These are phyloP conservation scores for Heliothis subflexa DNA, from an alignment of 1,140 invertebrate species.

Conservation along the genomic window DNA sequence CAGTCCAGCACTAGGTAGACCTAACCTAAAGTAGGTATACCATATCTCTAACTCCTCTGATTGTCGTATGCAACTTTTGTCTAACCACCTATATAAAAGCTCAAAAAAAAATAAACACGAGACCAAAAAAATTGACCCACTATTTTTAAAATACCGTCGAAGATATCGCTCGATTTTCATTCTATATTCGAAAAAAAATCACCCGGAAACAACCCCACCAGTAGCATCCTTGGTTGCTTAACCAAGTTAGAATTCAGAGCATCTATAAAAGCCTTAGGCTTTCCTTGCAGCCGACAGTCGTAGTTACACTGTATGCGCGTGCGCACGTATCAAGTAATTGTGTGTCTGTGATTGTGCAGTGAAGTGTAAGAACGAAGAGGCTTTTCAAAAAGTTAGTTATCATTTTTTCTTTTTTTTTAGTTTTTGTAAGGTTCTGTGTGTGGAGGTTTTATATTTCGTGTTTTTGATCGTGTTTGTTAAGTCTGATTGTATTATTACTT, in stretches of 20 bases:
- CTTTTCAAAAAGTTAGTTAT: neutral
- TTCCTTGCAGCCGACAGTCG: neutral
- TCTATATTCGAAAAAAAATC: neutral
- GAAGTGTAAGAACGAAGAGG: conserved; percentile 1
- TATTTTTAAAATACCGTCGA: too few relatives aligned
- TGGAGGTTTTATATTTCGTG: neutral
- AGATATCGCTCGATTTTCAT: neutral
- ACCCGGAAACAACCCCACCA: conserved; percentile 23
- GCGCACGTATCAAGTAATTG: conserved; percentile 1
- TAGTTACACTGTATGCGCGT: neutral
- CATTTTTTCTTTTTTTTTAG: neutral
- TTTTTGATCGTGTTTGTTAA: neutral
- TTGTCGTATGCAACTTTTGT: too few relatives aligned
- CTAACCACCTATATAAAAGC: too few relatives aligned
- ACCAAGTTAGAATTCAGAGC: conserved; percentile 22
- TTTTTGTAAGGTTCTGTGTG: neutral
- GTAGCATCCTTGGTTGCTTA: conserved; percentile 23
- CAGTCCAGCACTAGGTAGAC: too few relatives aligned
- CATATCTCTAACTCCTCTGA: too few relatives aligned
- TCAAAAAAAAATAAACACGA: too few relatives aligned
- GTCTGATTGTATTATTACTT: too few relatives aligned
- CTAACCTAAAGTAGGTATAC: too few relatives aligned
- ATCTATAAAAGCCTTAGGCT: neutral
- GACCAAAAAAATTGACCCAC: too few relatives aligned
- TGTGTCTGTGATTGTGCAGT: conserved; percentile 13